A percentile compares a stretch with the other conserved stretches of the same genome.
These are phyloP conservation scores for Bedellia somnulentella DNA, from an alignment of 2,888 invertebrate species.

Conservation along the genomic window DNA sequence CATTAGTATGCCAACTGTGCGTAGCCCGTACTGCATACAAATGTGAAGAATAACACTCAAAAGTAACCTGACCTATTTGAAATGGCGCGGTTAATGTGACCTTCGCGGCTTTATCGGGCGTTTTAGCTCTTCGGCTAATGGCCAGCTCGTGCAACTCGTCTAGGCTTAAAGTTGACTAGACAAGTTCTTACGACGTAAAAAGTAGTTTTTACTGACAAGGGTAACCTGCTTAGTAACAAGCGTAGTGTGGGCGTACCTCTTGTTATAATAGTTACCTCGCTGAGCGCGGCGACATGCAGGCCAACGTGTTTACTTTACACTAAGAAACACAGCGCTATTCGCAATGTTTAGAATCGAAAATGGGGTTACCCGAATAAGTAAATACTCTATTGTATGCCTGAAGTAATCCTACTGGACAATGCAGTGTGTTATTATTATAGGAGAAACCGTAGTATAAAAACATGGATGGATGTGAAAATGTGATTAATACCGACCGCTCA, in stretches of 20 bases:
- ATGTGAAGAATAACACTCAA: constrained; percentile 15
- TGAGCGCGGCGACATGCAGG: constrained; percentile 17
- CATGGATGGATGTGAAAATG: no score
- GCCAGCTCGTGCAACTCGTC: constrained; percentile 6
- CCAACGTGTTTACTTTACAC: constrained; percentile 16
- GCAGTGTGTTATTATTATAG: no score
- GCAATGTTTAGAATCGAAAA: no score
- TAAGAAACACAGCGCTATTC: background rate
- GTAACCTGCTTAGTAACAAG: constrained; percentile 21
- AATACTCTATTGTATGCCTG: no score
- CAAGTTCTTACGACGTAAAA: background rate
- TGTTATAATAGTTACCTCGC: background rate
- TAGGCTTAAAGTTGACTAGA: background rate
- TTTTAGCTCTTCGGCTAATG: constrained; percentile 15
- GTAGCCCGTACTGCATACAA: constrained; percentile 19
- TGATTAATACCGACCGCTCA: no score
- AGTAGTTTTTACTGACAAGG: constrained; percentile 8
- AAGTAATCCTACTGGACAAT: no score
- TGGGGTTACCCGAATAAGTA: no score
- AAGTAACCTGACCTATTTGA: constrained; percentile 12
- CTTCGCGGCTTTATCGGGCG: constrained; percentile 10
- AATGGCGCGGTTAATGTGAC: constrained; percentile 7
- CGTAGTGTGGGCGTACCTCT: background rate
- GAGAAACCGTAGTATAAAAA: no score
- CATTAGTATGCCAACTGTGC: constrained; percentile 32